Evolutionary conservation across 2,888 invertebrate species (phyloP), one percentile per base, ranked within the genome.

Genomic region (Platyscelio sp.): DNA sequence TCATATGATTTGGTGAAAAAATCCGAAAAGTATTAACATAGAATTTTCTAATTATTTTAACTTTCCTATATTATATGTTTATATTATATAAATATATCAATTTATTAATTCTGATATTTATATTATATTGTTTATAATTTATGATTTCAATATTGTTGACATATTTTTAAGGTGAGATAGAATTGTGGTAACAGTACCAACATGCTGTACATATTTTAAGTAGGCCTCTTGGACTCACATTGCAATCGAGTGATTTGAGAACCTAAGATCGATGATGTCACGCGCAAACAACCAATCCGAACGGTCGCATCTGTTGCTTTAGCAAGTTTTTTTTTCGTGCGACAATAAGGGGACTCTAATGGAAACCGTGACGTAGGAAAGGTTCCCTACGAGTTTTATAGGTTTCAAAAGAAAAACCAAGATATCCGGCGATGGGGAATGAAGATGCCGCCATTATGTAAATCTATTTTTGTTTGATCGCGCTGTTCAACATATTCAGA

Each of bases 291-390:
- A 56, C 82, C 82, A 76, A 76, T 82, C 76, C 71, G 33, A 26
- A 38, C 49, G 40, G 58, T 83, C 71, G 76, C 86, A 87, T 87
- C 86, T 87, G 86, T 87, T 87, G 83, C 85, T 67, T 70, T 63
- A 68, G 76, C 77, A 68, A 65, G 83, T 61, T 86, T 86, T 85
- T 83, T 80, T 60, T 51, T 15, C 29, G 65, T 38, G 38, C 67
- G 65, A 60, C 29, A 63, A 75, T 63, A 78, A 56, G 71, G 71
- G 78, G 71, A 71, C 56, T 71, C 56, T 56, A 68, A 71, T 61
- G 46, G 40, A 58, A 22, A 77, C 68, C 38, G 61, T 68, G 77
- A 60, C 46, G 60, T 61, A 68, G 76, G 49, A 63, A 78, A 33
- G 71, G 71, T 40, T 40, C 26, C 60, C 43, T 63, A 11, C 46